Evolutionary conservation across 2,888 invertebrate species (phyloP), one percentile per base, ranked within the genome.

Genomic region (Thereva unica): DNA sequence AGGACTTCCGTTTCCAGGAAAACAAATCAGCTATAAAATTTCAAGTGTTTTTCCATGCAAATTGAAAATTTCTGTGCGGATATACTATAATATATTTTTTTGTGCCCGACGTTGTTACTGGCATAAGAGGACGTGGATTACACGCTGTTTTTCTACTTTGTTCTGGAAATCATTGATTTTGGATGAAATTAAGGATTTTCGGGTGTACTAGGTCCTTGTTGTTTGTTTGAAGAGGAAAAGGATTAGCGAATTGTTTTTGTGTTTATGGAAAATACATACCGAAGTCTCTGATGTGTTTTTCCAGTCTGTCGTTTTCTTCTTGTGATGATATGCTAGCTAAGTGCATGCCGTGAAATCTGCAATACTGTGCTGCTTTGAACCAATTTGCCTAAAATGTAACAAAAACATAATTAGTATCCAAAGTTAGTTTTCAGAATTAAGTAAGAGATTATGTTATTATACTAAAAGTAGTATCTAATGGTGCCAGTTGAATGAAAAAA

Each of bases 291-390:
- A 94, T 92, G 78, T 93, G 92, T 80, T 93, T 93, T 78, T 94
- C 94, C 72, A 95, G 84, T 78, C 90, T 89, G 78, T 93, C 92
- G 77, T 95, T 94, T 81, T 95, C 93, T 77, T 93, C 92, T 80
- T 94, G 93, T 67, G 92, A 90, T 66, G 91, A 89, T 76, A 95
- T 92, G 76, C 93, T 93, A 10, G 94, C 93, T 75, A 95, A 84
- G 75, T 94, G 93, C 93, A 95, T 94, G 63, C 94, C 94, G 80
- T 95, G 94, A 83, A 93, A 94, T 70, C 94, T 85, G 79, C 95
- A 95, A 81, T 93, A 95, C 82, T 94, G 94, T 63, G 92, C 89
- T 35, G 94, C 92, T 79, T 92, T 89, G 83, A 91, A 95, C 91
- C 94, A 95, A 83, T 95, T 95, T 4, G 95, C 94, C 94, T 95